Base-by-base conservation (phyloP, 2,113 vertebrate species). In the Bolborhynchus lineola region DNA sequence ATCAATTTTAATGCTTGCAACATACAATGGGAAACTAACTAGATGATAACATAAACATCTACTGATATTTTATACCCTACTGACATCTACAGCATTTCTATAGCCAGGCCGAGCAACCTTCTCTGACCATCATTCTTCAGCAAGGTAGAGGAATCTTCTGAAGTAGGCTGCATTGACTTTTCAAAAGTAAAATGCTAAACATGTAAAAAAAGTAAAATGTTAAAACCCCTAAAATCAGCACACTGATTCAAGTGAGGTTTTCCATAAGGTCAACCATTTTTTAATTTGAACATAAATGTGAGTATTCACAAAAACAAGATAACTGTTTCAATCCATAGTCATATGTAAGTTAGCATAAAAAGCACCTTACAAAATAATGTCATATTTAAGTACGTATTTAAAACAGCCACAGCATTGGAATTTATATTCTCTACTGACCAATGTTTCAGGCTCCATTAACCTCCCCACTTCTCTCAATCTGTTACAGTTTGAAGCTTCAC, bases 291-390 rank as follows among this genome's bases (percentile, higher is more conserved):
- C 85, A 94, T 46, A 52, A 94, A 89, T 67, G 42, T 4, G 16
- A 88, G 55, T 55, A 37, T 81, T 96, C 69, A 91, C 62, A 97
- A 91, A 96, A 75, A 59, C 50, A 33, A 77, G 53, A 77, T 55
- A 97, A 96, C 68, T 76, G 90, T 95, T 98, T 95, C 52, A 94
- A 92, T 75, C 37, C 80, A 72, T 52, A 78, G 87, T 91, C 84
- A 69, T 78, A 70, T 70, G 29, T n/a, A 88, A 71, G 19, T 86
- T 86, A 93, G 88, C 62, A 88, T 57, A 92, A 96, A 76, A 83
- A 81, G 7, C 21, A 83, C 10, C 64, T 97, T 59, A 91, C 20
- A 92, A 92, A 96, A 92, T 63, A 94, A 75, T n/a, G 77, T 53
- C 68, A 79, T 14, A n/a, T 76, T 81, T 65, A 82, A 86, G 39